These are phyloP conservation scores for Amniataba percoides DNA, from an alignment of 2,797 vertebrate species.

Conservation along the genomic window DNA sequence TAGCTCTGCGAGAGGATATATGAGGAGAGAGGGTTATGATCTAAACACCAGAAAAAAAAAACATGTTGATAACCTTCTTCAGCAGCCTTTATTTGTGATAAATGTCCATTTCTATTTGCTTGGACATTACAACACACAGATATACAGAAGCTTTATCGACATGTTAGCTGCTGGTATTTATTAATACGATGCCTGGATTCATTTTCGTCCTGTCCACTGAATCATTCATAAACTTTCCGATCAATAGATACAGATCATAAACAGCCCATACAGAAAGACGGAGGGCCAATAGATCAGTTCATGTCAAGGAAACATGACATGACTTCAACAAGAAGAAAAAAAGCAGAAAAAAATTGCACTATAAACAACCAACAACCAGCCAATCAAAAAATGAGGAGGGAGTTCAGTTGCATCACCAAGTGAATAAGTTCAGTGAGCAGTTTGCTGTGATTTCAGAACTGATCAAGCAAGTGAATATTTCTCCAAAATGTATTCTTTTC, in stretches of 20 bases:
- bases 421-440: background rate
- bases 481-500: background rate
- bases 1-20: background rate
- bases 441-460: conserved; percentile 8
- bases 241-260: conserved; percentile 18
- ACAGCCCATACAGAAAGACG: background rate
- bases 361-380: background rate
- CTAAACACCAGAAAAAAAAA: background rate
- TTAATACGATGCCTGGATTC: background rate
- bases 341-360: background rate
- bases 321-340: background rate
- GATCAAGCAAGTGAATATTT: background rate
- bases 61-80: background rate
- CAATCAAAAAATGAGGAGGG: background rate
- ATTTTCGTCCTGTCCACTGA: background rate
- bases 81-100: background rate
- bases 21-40: background rate
- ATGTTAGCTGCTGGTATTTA: background rate
- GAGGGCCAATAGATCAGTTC: background rate
- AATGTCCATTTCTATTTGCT: background rate
- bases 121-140: background rate
- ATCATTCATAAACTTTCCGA: background rate
- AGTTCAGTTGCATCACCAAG: conserved; percentile 5
- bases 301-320: background rate
- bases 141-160: background rate